phyloP scores from a whole-genome alignment of 2,888 invertebrate species.

The Callyntrura guangdongensis region DNA sequence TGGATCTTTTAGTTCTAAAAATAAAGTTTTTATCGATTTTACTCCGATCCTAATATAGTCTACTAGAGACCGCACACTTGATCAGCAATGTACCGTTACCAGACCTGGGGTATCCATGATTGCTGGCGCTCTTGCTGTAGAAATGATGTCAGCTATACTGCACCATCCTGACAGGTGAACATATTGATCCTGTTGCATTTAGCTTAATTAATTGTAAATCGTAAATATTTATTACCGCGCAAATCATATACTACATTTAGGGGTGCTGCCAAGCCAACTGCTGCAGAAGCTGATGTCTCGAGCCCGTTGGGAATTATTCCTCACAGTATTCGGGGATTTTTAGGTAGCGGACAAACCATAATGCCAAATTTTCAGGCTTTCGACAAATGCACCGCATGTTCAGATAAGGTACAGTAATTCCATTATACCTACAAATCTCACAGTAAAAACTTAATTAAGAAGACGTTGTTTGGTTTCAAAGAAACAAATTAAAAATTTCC shows the following conservation, averaged over 20 bases:
- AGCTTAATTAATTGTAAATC: no score
- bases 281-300: slow-evolving; percentile 30
- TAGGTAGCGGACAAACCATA: slow-evolving; percentile 93
- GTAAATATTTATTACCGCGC: no score
- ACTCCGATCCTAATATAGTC: no score
- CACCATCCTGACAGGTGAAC: slow-evolving; percentile 93
- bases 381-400: slow-evolving; percentile 97
- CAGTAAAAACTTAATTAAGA: slow-evolving; percentile 13
- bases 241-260: slow-evolving; percentile 86
- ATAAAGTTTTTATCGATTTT: no score
- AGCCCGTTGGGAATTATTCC: slow-evolving; percentile 94
- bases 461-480: not conserved
- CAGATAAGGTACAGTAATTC: slow-evolving; percentile 87
- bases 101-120: slow-evolving; percentile 97
- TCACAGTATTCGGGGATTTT: slow-evolving; percentile 97
- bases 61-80: slow-evolving; percentile 95
- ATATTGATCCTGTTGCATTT: no score
- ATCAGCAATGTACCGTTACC: slow-evolving; percentile 99
- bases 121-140: slow-evolving; percentile 96
- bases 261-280: slow-evolving; percentile 85
- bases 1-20: no score
- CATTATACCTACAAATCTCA: no score
- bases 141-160: slow-evolving; percentile 93
- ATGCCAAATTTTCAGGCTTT: slow-evolving; percentile 95
- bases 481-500: no score